A percentile compares a stretch with the other conserved stretches of the same genome.
Evolutionary conservation across 2,113 vertebrate genomes (phyloP).

Genomic region (Urocolius indicus): DNA sequence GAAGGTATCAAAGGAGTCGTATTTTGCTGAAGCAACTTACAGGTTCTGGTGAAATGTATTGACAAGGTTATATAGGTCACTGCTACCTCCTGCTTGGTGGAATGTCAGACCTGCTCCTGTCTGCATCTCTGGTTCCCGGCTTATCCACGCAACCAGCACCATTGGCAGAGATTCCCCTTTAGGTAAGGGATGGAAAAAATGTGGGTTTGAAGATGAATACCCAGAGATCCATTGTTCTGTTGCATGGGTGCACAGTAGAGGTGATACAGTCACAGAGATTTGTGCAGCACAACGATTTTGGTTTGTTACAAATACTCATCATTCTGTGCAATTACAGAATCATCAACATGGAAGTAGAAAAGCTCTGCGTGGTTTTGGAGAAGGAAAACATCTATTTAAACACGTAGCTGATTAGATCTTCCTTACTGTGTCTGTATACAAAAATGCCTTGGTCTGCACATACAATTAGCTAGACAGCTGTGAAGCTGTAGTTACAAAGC

Average conservation of each 20-base stretch:
- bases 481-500: neutral
- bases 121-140: rapidly evolving
- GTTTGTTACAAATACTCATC: neutral
- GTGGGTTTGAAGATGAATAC: neutral
- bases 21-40: conserved; percentile 36
- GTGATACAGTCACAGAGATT: neutral
- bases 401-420: neutral
- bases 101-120: neutral
- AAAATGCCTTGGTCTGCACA: neutral
- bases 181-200: neutral
- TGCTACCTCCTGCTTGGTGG: conserved; percentile 7
- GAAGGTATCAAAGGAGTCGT: conserved; percentile 56
- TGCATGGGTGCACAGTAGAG: neutral
- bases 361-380: neutral
- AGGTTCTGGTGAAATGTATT: conserved; percentile 49
- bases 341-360: neutral
- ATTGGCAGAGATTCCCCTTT: neutral
- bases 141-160: neutral
- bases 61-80: conserved; percentile 17
- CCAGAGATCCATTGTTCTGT: neutral
- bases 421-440: neutral
- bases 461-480: neutral
- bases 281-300: rapidly evolving
- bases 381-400: neutral
- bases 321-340: neutral